These are phyloP conservation scores for Forpus xanthops DNA, from an alignment of 2,797 vertebrate species.

Conservation along the genomic window DNA sequence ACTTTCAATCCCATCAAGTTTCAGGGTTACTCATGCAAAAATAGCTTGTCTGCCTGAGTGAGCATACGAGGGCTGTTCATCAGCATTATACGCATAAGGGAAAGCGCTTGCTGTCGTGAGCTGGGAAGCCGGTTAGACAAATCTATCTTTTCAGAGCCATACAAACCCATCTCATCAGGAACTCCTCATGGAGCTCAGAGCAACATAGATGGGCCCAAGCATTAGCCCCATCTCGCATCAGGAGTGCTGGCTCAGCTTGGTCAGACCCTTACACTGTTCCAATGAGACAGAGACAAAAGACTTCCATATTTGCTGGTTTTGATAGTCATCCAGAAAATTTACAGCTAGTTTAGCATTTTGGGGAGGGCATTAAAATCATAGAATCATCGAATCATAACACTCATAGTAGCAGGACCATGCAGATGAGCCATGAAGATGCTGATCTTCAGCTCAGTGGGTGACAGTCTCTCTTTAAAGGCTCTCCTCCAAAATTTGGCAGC, in stretches of 20 bases:
- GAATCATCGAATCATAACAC: too few species aligned
- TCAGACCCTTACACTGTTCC: not conserved
- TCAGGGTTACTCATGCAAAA: slow-evolving; percentile 9
- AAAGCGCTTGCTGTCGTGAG: fast-evolving
- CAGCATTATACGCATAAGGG: fast-evolving
- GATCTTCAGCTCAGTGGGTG: not conserved
- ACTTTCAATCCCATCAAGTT: not conserved
- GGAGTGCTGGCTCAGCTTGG: fast-evolving
- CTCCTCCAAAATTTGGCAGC: not conserved
- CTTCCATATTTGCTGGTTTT: not conserved
- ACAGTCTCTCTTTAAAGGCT: not conserved
- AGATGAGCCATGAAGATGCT: not conserved
- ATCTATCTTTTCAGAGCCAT: not conserved
- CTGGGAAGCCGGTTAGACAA: not conserved
- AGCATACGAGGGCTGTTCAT: not conserved
- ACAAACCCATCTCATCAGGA: not conserved
- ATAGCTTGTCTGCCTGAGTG: not conserved
- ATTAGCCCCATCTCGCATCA: not conserved
- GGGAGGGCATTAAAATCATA: not conserved
- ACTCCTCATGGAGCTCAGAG: not conserved
- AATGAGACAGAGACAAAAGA: not conserved
- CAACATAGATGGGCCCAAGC: not conserved
- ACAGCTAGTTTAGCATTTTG: not conserved
- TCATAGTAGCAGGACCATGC: fast-evolving
- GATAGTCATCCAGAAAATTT: not conserved